Percentiles rank a stretch among this genome's conserved stretches.
Conservation (phyloP, 2,888 invertebrate species). For the Laspeyria flexula region DNA sequence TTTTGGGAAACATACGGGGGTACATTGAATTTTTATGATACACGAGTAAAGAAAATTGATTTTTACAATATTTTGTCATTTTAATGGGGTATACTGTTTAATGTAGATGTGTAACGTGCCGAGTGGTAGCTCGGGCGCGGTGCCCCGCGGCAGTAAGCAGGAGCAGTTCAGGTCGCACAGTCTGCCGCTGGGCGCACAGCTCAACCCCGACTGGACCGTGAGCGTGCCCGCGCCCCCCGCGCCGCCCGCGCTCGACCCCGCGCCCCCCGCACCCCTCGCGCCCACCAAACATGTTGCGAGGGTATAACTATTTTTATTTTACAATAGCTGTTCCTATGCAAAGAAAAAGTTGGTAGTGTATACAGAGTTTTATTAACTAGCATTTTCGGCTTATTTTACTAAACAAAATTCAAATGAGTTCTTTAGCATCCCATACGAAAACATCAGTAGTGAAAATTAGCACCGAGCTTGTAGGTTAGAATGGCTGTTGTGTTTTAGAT, state of each 20-base stretch:
- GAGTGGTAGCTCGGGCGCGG: conserved; percentile 23
- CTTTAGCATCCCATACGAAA: background rate
- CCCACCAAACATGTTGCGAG: conserved; percentile 72
- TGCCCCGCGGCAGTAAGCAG: conserved; percentile 51
- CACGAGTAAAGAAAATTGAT: too few species aligned
- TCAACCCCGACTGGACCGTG: conserved; percentile 77
- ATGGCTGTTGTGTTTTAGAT: conserved; percentile 37
- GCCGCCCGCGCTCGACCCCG: conserved; percentile 47
- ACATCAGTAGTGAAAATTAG: conserved; percentile 1
- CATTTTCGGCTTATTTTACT: too few species aligned
- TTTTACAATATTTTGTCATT: too few species aligned
- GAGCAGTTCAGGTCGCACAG: conserved; percentile 88
- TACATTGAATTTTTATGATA: too few species aligned
- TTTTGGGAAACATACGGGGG: too few species aligned
- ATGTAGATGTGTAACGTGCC: conserved; percentile 35
- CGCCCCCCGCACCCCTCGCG: conserved; percentile 69
- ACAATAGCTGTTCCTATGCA: too few species aligned
- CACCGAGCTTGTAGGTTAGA: conserved; percentile 33
- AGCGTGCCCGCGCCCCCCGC: conserved; percentile 51
- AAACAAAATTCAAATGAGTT: too few species aligned
- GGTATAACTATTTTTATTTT: conserved; percentile 48
- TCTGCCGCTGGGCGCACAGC: conserved; percentile 86
- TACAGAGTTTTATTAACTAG: background rate
- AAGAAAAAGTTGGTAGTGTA: too few species aligned
- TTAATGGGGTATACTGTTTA: background rate